Percentiles rank a stretch among this genome's conserved stretches.
These are phyloP conservation scores for Syngnathus typhle DNA, from an alignment of 2,113 vertebrate genomes.

Conservation along the genomic window DNA sequence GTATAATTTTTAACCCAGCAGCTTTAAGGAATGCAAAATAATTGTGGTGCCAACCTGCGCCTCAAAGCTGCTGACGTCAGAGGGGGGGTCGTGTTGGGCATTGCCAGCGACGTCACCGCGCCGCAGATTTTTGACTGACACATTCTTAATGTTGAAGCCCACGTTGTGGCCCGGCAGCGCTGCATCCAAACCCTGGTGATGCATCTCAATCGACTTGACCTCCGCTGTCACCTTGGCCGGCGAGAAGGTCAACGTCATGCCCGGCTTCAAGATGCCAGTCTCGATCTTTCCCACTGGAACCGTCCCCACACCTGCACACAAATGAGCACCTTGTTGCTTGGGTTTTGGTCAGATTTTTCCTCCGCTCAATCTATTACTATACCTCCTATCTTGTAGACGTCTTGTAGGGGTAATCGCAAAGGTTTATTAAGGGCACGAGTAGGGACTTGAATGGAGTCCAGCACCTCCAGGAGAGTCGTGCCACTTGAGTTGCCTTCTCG, in stretches of 20 bases:
- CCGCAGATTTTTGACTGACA: constrained; percentile 70
- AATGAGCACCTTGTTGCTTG: not conserved
- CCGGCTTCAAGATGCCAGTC: constrained; percentile 71
- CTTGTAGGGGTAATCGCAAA: constrained; percentile 73
- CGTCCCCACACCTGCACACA: constrained; percentile 62
- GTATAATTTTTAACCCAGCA: no score
- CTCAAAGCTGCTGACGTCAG: constrained; percentile 66
- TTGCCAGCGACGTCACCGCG: constrained; percentile 68
- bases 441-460: constrained; percentile 71
- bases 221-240: constrained; percentile 66
- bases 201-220: constrained; percentile 72
- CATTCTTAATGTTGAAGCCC: constrained; percentile 73
- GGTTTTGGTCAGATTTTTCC: not conserved
- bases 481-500: constrained; percentile 63
- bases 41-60: constrained; percentile 60
- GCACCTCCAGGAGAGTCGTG: constrained; percentile 71
- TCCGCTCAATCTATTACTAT: not conserved
- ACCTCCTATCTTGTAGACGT: constrained; percentile 81
- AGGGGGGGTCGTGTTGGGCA: constrained; percentile 73
- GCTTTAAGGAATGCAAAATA: no score
- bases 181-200: constrained; percentile 64
- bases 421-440: constrained; percentile 72
- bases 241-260: constrained; percentile 72
- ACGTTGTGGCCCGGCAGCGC: constrained; percentile 71
- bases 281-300: constrained; percentile 70